These are phyloP conservation scores for Coenonympha glycerion DNA, from an alignment of 2,888 invertebrate species.

Conservation along the genomic window DNA sequence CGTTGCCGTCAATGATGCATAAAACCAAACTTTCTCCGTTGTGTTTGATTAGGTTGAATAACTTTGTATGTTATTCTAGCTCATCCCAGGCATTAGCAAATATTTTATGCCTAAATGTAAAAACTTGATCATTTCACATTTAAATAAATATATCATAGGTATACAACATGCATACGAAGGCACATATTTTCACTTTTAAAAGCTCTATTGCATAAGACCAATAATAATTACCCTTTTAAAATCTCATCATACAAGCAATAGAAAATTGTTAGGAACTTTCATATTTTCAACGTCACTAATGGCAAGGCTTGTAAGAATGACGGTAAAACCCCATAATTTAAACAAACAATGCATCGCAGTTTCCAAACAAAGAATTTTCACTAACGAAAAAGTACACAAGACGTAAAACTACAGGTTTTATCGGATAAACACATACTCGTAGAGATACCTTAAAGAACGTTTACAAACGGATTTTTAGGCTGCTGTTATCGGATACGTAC, in stretches of 20 bases:
- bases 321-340: slow-evolving; percentile 1
- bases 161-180: too few species aligned
- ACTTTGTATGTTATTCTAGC: background rate
- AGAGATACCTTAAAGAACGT: too few species aligned
- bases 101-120: too few species aligned
- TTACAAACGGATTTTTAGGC: background rate
- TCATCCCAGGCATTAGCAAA: too few species aligned
- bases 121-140: too few species aligned
- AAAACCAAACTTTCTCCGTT: background rate
- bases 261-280: background rate
- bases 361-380: background rate
- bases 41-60: background rate
- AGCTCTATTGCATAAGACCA: background rate
- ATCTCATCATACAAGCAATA: background rate
- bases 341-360: background rate
- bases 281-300: background rate
- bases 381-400: background rate
- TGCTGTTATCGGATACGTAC: too few species aligned
- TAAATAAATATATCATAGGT: too few species aligned
- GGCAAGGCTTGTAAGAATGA: background rate
- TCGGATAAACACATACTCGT: too few species aligned
- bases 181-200: background rate
- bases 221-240: background rate
- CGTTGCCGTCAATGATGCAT: slow-evolving; percentile 1
- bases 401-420: background rate